Evolutionary conservation across 2,888 invertebrate genomes (phyloP).

Genomic region (Nomada lathburiana): DNA sequence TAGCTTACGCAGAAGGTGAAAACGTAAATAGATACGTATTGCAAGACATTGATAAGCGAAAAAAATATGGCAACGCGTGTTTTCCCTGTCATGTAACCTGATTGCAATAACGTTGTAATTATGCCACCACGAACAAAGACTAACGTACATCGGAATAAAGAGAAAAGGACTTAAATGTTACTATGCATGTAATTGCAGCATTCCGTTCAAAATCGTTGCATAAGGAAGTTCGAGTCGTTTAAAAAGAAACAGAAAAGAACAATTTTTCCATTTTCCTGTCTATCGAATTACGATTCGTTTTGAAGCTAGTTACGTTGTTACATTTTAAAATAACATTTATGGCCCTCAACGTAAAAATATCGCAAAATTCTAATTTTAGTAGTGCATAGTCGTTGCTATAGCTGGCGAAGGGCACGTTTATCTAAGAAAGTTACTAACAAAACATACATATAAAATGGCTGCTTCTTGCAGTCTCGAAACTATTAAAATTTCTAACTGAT

Average conservation of each 20-base stretch:
- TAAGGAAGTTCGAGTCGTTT: neutral
- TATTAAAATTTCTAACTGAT: neutral
- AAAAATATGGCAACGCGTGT: neutral
- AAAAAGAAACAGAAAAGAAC: neutral
- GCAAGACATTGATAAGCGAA: neutral
- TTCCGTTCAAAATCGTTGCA: slow-evolving; percentile 7
- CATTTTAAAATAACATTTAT: slow-evolving; percentile 40
- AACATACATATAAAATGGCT: neutral
- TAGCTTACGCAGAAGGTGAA: neutral
- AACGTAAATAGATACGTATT: slow-evolving; percentile 11
- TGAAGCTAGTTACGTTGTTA: slow-evolving; percentile 2
- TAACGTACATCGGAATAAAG: neutral
- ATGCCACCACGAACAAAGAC: neutral
- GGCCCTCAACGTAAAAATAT: slow-evolving; percentile 50
- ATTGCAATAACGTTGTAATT: slow-evolving; percentile 19
- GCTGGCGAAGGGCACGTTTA: neutral
- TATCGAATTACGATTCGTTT: slow-evolving; percentile 10
- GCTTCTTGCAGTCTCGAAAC: neutral
- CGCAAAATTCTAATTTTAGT: slow-evolving; percentile 47
- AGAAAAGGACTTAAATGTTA: neutral
- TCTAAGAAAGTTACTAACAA: slow-evolving; percentile 11
- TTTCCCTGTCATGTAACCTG: slow-evolving; percentile 37
- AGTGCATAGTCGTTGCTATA: neutral
- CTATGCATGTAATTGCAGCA: neutral
- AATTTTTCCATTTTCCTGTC: neutral